Percentiles rank a stretch among this genome's conserved stretches.
phyloP scores from a whole-genome alignment of 2,888 invertebrate genomes.

The Conomelus anceps region DNA sequence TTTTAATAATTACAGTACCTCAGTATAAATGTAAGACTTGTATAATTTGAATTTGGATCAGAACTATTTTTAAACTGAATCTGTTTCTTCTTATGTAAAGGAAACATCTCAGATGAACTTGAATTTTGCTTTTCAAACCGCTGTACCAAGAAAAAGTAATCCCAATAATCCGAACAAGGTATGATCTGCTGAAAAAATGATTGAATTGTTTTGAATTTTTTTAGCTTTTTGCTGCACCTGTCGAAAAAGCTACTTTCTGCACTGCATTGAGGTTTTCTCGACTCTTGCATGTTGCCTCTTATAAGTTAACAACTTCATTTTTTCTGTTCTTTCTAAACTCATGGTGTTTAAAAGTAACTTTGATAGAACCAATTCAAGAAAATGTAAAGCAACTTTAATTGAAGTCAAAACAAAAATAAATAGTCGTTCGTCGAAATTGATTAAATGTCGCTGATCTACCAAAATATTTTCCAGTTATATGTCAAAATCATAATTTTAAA shows the following conservation, averaged over 20 bases:
- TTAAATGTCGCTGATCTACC: not conserved
- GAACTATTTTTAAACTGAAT: not conserved
- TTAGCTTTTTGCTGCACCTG: not conserved
- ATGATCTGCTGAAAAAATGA: not conserved
- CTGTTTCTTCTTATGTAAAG: not conserved
- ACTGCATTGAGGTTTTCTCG: not conserved
- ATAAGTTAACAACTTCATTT: too few relatives aligned
- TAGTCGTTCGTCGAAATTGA: not conserved
- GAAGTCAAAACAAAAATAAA: too few relatives aligned
- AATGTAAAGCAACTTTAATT: too few relatives aligned
- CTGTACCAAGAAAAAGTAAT: slow-evolving; percentile 15
- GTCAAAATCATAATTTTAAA: too few relatives aligned
- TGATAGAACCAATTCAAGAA: not conserved
- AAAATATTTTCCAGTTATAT: too few relatives aligned
- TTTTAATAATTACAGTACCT: too few relatives aligned
- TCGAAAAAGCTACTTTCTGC: not conserved
- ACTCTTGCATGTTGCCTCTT: not conserved
- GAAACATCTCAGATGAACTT: slow-evolving; percentile 22
- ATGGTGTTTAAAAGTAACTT: not conserved
- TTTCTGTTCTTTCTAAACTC: not conserved
- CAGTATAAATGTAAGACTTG: too few relatives aligned
- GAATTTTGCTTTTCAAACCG: slow-evolving; percentile 20
- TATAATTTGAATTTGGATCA: not conserved
- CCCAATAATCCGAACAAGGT: slow-evolving; percentile 19
- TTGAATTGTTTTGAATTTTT: not conserved